Base-by-base conservation (phyloP, 2,113 vertebrate species). In the Nymphicus hollandicus region DNA sequence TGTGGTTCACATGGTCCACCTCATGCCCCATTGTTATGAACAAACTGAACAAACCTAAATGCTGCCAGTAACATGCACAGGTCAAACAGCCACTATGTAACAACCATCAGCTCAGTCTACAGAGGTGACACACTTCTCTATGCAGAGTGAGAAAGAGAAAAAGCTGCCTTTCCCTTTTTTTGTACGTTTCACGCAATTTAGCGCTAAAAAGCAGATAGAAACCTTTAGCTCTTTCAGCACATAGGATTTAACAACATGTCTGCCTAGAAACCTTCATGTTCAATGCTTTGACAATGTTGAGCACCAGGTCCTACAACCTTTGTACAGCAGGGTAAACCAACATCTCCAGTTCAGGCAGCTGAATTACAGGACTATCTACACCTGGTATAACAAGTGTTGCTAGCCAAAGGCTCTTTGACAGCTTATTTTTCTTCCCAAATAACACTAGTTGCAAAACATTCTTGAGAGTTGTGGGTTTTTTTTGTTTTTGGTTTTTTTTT, bases 391-490 rank as follows among this genome's bases (percentile, higher is more conserved):
- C 17, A 72, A 37, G 20, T 12, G 25, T 2, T 33, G 27, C 17
- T 64, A 91, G 50, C 64, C 80, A 84, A 93, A 86, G 64, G 55
- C 52, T 84, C 68, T 64, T 55, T 27, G 63, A 64, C 64, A 90
- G 63, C 31, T 86, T n/a, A 25, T 52, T 87, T 81, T 80, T 33
- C 58, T 77, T 65, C 60, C 64, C 47, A 91, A 89, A n/a, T 44
- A 94, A 84, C 17, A 79, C 22, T 15, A 41, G 44, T 53, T 72
- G 77, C 47, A 92, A 88, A 84, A 63, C 4, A 56, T 19, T 55
- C 25, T 43, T 41, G 35, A 88, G 35, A 86, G 49, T 11, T n/a
- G n/a, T n/a, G n/a, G n/a, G n/a, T n/a, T n/a, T n/a, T n/a, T n/a
- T n/a, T n/a, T n/a, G n/a, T n/a, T n/a, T n/a, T n/a, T n/a, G n/a